Conservation (phyloP, 2,888 invertebrate genomes). For the Deladenus siricidicola region DNA sequence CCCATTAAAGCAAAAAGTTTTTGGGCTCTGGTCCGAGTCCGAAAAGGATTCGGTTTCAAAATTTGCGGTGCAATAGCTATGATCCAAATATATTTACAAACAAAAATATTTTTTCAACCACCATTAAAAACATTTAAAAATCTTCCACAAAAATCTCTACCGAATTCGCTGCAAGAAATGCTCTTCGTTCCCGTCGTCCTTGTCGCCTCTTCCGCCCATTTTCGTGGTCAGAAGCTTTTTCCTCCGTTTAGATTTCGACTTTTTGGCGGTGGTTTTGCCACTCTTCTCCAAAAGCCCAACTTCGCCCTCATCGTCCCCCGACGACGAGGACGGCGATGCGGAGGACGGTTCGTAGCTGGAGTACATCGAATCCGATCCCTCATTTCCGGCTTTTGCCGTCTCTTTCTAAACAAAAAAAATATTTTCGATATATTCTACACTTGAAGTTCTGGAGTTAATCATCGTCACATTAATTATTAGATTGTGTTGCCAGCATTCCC, state of each 20-base stretch:
- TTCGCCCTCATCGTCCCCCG: conserved; percentile 8
- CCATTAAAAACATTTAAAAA: not conserved
- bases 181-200: conserved; percentile 41
- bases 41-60: too few relatives aligned
- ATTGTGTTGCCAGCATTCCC: too few relatives aligned
- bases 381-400: conserved; percentile 8
- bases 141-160: conserved; percentile 8
- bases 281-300: not conserved
- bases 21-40: too few relatives aligned
- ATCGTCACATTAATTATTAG: not conserved
- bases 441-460: not conserved
- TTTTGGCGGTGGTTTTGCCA: too few relatives aligned
- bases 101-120: not conserved
- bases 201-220: too few relatives aligned
- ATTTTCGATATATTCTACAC: too few relatives aligned
- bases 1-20: too few relatives aligned
- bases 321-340: too few relatives aligned
- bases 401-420: not conserved
- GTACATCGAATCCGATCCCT: not conserved
- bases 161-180: conserved; percentile 31
- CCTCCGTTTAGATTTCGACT: too few relatives aligned
- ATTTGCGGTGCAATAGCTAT: too few relatives aligned
- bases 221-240: too few relatives aligned
- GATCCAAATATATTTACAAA: not conserved
- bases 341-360: too few relatives aligned